phyloP scores from a whole-genome alignment of 2,797 vertebrate genomes.

The Heteromormyrus szaboi region DNA sequence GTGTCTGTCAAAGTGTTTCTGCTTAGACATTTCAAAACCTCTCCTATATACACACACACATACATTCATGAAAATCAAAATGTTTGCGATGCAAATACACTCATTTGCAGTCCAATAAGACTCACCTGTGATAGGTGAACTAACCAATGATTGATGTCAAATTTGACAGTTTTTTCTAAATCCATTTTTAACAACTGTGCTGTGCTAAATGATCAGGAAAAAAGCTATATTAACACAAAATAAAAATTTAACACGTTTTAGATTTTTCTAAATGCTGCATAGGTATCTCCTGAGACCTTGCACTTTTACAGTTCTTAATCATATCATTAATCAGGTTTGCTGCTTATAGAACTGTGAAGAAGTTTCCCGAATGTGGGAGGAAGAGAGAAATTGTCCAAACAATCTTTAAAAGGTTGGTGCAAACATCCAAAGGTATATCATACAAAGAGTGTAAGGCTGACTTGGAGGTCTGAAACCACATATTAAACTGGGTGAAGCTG shows the following conservation, averaged over 20 bases:
- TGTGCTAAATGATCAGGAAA: too few species aligned
- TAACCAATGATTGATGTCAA: too few species aligned
- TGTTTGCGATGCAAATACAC: not conserved
- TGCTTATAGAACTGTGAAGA: not conserved
- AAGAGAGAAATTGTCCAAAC: not conserved
- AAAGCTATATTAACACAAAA: too few species aligned
- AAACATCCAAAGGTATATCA: not conserved
- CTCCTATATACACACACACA: not conserved
- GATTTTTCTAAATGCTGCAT: too few species aligned
- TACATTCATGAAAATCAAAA: not conserved
- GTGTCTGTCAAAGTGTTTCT: not conserved
- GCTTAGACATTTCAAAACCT: not conserved
- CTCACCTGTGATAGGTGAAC: too few species aligned
- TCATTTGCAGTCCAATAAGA: too few species aligned
- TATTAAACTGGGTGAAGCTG: too few species aligned
- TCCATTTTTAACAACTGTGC: too few species aligned
- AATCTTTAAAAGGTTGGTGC: not conserved
- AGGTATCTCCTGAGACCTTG: too few species aligned
- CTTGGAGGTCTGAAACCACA: not conserved
- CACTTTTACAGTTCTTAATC: not conserved
- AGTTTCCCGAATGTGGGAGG: not conserved
- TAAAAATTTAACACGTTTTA: too few species aligned
- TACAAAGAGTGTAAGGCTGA: not conserved
- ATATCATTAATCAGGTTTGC: not conserved
- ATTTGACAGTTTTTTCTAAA: too few species aligned